phyloP scores from a whole-genome alignment of 2,113 vertebrate genomes.

The Acanthisitta chloris region DNA sequence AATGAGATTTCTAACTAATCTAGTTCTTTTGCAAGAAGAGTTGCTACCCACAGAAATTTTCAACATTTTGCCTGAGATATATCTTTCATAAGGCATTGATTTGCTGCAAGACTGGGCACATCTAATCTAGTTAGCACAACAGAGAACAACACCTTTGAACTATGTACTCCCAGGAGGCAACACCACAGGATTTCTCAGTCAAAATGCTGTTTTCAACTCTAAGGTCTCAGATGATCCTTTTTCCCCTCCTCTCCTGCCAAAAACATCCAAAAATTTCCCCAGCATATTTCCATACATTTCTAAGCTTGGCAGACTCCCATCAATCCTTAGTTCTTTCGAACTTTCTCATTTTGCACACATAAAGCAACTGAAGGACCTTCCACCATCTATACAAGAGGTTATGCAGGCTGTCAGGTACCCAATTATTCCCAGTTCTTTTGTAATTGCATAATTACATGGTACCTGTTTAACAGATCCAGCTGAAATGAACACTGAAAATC shows the following conservation, averaged over 20 bases:
- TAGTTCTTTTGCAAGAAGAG: background rate
- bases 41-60: background rate
- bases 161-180: background rate
- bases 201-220: background rate
- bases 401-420: background rate
- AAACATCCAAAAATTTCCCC: background rate
- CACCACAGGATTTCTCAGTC: background rate
- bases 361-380: background rate
- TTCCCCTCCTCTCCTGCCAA: rapidly evolving
- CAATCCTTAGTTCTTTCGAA: background rate
- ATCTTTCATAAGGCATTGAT: background rate
- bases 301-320: background rate
- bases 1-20: background rate
- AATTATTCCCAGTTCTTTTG: background rate
- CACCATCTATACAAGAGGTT: background rate
- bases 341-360: background rate
- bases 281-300: background rate
- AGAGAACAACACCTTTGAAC: background rate
- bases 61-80: background rate
- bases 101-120: background rate
- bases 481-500: background rate
- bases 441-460: background rate
- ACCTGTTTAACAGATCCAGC: background rate
- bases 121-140: background rate
- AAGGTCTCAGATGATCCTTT: background rate